A percentile compares a stretch with the other conserved stretches of the same genome.
Conservation (phyloP, 1,140 invertebrate species). For the Lordiphosa mommai region DNA sequence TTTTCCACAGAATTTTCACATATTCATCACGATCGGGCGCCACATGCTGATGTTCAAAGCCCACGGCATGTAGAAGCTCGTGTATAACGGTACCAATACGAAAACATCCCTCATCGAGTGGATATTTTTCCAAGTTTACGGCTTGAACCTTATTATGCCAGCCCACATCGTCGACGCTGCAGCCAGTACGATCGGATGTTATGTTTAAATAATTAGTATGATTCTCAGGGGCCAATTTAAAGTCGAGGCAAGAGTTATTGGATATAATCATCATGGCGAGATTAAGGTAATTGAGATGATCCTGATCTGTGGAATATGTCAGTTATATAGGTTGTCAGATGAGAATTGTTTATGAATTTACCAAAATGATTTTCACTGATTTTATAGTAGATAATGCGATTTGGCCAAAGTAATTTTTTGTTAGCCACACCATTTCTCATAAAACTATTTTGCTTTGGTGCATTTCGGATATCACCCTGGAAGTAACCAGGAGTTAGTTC, state of each 20-base stretch:
- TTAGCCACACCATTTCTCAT: too few relatives aligned
- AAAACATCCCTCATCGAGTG: conserved; percentile 80
- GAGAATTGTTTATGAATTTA: background rate
- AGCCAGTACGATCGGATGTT: conserved; percentile 54
- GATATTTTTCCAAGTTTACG: conserved; percentile 79
- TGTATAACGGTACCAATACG: conserved; percentile 82
- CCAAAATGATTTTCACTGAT: conserved; percentile 79
- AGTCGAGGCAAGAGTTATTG: conserved; percentile 20
- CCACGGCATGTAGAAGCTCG: conserved; percentile 84
- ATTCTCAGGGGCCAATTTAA: background rate
- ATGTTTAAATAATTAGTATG: conserved; percentile 7
- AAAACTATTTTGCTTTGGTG: too few relatives aligned
- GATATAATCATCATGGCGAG: conserved; percentile 10
- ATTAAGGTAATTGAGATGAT: background rate
- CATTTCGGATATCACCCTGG: too few relatives aligned
- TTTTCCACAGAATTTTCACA: conserved; percentile 81
- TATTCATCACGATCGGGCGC: conserved; percentile 82
- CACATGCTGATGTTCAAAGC: conserved; percentile 83
- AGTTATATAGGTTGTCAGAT: background rate
- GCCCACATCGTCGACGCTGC: conserved; percentile 80
- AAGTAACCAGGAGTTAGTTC: too few relatives aligned
- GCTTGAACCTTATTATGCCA: conserved; percentile 79
- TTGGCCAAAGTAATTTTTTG: conserved; percentile 83
- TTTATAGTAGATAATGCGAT: conserved; percentile 82
- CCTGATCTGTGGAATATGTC: background rate